Base-by-base conservation (phyloP, 1,140 invertebrate species). In the Cyrtorhinus lividipennis region DNA sequence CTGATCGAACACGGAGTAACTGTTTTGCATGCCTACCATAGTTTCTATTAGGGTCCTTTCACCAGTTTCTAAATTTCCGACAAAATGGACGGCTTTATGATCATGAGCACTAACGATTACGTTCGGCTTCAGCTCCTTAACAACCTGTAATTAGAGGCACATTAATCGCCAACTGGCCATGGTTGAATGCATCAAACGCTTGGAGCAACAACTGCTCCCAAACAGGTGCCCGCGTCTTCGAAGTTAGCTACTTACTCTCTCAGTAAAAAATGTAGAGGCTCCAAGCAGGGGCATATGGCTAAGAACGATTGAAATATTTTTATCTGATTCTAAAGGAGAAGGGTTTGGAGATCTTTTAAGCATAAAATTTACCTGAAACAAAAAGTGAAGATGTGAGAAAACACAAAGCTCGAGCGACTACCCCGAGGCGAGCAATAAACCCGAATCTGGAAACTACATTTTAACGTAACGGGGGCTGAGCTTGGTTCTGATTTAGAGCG, bases 71-170 rank as follows among this genome's bases (percentile, higher is more conserved):
- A 64, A 24, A 22, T 71, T 63, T 12, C 66, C 66, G 15, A 67
- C 77, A 57, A 81, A 73, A 66, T 80, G 78, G 71, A 78, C 77
- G 0, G 82, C 81, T 68, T 81, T 82, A 70, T 94, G 90, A 70
- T 87, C 85, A 70, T 94, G 91, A 2, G 83, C 92, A 63, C 87
- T 86, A 69, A 94, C 87, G 68, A 92, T 86, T 63, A 92, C 75
- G 70, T 90, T 81, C 38, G 90, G 89, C 59, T 78, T 76, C 57
- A 88, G 73, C 69, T 81, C 76, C 62, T 79, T 78, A 2, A 85
- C 71, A 1, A 85, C 79, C 86, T 88, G 64, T 23, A n/a, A n/a
- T n/a, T n/a, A n/a, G n/a, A n/a, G n/a, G n/a, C n/a, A n/a, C n/a
- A n/a, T n/a, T n/a, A n/a, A n/a, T n/a, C n/a, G n/a, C n/a, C n/a